A percentile compares a stretch with the other conserved stretches of the same genome.
Conservation (phyloP, 2,888 invertebrate genomes). For the Cephus rjabovi region DNA sequence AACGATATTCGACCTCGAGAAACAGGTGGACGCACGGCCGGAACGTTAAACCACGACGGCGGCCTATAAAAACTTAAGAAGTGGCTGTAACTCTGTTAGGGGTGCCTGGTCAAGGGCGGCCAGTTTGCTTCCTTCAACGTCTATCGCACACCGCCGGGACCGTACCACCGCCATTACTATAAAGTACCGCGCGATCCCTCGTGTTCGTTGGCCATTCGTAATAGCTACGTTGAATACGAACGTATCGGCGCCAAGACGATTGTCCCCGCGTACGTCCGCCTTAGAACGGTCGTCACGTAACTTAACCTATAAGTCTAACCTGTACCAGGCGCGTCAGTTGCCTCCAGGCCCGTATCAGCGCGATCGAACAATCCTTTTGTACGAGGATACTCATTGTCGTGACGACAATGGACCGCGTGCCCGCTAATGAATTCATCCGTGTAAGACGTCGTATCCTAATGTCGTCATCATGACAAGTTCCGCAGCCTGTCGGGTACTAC, state of each 20-base stretch:
- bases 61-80: not conserved
- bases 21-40: not conserved
- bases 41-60: not conserved
- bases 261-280: not conserved
- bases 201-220: no score
- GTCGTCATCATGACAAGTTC: not conserved
- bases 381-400: conserved; percentile 34
- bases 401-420: conserved; percentile 37
- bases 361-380: conserved; percentile 33
- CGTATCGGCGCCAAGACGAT: no score
- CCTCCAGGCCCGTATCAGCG: not conserved
- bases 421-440: conserved; percentile 39
- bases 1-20: not conserved
- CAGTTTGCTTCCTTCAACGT: not conserved
- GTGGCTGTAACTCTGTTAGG: not conserved
- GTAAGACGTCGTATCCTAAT: conserved; percentile 32
- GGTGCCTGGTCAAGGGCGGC: not conserved
- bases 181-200: no score
- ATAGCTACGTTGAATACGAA: no score
- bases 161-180: not conserved
- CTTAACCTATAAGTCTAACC: not conserved
- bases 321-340: not conserved
- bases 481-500: not conserved
- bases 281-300: not conserved
- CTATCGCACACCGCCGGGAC: not conserved